Base-by-base conservation (phyloP, 2,888 invertebrate species). In the Oligia latruncula region DNA sequence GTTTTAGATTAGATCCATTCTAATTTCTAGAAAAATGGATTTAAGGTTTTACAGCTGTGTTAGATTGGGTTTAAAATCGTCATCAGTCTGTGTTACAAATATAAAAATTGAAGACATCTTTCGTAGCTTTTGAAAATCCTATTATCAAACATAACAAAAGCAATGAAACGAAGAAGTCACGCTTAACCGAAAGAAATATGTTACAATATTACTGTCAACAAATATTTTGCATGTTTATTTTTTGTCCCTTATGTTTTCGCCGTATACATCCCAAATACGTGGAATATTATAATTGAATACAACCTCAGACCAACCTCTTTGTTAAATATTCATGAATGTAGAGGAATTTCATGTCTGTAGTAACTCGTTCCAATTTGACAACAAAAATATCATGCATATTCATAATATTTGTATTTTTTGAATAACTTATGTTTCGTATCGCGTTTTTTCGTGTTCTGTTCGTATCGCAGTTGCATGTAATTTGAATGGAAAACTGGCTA, bases 301-400 rank as follows among this genome's bases (percentile, higher is more conserved):
- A 80, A 46, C 52, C 52, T 65, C n/a, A 71, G 35, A 55, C 68
- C 52, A 40, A 55, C 35, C 40, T 65, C 68, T 68, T 67, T 60
- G 60, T 72, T 77, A 49, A 52, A 85, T 84, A 81, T 81, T 81
- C 85, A 85, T 82, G 35, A 78, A 72, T 43, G 15, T 49, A 68
- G 43, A 40, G 15, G 29, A 74, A 70, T 60, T 66, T 67, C 29
- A 68, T 71, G 40, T 71, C 13, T 73, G 46, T 74, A 72, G 46
- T 52, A 52, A 43, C n/a, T 40, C 29, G 35, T 29, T 72, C 20
- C 17, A 58, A 60, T 62, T 70, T 70, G 23, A 67, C 82, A 78
- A 66, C 58, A 66, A 29, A 55, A 62, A 64, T 72, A 60, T 49
- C 77, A 85, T 81, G 13, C 67, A 78, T 78, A 81, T 85, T 74